phyloP scores from a whole-genome alignment of 2,797 vertebrate genomes.

The Lithobates sylvaticus region DNA sequence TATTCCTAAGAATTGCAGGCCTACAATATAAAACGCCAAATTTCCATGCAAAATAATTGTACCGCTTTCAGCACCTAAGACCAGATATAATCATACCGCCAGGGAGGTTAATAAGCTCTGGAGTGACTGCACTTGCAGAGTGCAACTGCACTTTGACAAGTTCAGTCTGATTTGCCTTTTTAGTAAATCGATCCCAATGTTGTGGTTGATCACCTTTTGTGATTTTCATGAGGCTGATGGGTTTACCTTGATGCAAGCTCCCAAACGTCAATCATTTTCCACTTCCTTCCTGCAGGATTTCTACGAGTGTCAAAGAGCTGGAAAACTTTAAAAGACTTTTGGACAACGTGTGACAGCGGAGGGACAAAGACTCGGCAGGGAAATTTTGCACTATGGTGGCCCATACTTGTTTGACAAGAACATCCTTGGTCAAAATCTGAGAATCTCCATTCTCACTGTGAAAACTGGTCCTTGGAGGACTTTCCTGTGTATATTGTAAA shows the following conservation, averaged over 20 bases:
- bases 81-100: too few relatives aligned
- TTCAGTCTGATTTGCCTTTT: too few relatives aligned
- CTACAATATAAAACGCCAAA: too few relatives aligned
- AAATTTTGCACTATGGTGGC: constrained; percentile 32
- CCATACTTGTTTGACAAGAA: constrained; percentile 22
- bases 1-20: too few relatives aligned
- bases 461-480: constrained; percentile 46
- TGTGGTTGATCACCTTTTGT: too few relatives aligned
- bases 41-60: too few relatives aligned
- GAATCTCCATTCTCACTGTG: constrained; percentile 35
- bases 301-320: constrained; percentile 90
- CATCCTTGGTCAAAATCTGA: constrained; percentile 43
- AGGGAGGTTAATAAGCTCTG: too few relatives aligned
- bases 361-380: neutral
- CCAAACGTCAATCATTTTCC: neutral
- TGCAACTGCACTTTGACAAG: too few relatives aligned
- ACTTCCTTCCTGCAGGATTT: constrained; percentile 77
- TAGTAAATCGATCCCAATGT: too few relatives aligned
- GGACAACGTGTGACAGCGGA: constrained; percentile 66
- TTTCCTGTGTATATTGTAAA: constrained; percentile 55
- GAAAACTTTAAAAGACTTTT: constrained; percentile 85
- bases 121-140: too few relatives aligned
- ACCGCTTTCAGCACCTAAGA: too few relatives aligned
- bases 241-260: neutral
- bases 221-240: too few relatives aligned